Base-by-base conservation (phyloP, 2,888 invertebrate genomes). In the Drosophila yooni region DNA sequence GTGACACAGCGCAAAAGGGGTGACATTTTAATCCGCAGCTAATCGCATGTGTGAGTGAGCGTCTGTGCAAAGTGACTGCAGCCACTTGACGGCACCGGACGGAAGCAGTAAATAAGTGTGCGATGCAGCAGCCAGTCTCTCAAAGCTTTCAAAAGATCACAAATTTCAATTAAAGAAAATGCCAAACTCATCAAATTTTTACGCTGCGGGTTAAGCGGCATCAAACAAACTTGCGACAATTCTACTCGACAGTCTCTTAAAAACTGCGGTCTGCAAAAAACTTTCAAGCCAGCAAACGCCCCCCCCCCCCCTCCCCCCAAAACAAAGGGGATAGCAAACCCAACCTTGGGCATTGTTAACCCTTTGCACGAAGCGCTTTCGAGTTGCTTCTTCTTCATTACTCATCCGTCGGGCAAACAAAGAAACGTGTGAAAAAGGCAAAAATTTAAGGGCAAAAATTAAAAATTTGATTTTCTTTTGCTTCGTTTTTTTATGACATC, bases 11-110 rank as follows among this genome's bases (percentile, higher is more conserved):
- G 74, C 71, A 79, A 83, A 83, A 83, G 85, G 91, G 90, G 89
- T 91, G 91, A 91, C 91, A 91, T 92, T 91, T 91, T 91, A 91
- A 92, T 91, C 88, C 90, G 78, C 82, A 85, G 88, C 83, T 91
- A 91, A 92, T 92, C 91, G 88, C 90, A 88, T 91, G 78, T 86
- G 82, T 85, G 83, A 79, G 73, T 69, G 72, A 71, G 66, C 67
- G 62, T 73, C 71, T 43, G 65, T 58, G 64, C 27, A 54, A 81
- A 76, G 69, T 84, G 85, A 85, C 87, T 86, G 83, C 81, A 85
- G 83, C 74, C 85, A 84, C 79, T 87, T 83, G 81, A 86, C 60
- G 70, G 61, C 78, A 57, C 60, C 52, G 63, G 58, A 33, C 65
- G 62, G 54, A 56, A 78, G 78, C 74, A 31, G 33, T 40, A 60